These are phyloP conservation scores for Acipenser transmontanus DNA, from an alignment of 2,797 vertebrate species.

Conservation along the genomic window DNA sequence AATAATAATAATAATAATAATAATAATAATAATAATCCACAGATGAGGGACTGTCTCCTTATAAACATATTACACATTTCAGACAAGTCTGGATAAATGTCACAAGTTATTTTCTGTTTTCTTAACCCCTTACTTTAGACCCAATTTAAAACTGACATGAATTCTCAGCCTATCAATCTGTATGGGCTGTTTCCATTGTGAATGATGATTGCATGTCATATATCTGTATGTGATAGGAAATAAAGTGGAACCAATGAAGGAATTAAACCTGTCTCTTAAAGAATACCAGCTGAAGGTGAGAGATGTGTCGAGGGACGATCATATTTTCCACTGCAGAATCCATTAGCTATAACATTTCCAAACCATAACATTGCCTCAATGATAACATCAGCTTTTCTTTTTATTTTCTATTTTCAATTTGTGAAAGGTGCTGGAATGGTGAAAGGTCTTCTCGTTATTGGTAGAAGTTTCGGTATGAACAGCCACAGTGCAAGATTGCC, in stretches of 20 bases:
- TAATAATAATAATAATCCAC: too few relatives aligned
- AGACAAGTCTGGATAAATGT: constrained; percentile 23
- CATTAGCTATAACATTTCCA: constrained; percentile 55
- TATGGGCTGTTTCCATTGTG: constrained; percentile 10
- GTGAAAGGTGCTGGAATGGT: constrained; percentile 37
- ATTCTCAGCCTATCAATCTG: constrained; percentile 11
- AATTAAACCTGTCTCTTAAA: constrained; percentile 38
- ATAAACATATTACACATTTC: constrained; percentile 36
- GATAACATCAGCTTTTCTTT: constrained; percentile 65
- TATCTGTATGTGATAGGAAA: constrained; percentile 20
- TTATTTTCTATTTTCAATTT: constrained; percentile 72
- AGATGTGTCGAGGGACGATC: constrained; percentile 29
- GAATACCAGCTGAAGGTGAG: constrained; percentile 41
- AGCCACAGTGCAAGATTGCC: constrained; percentile 23
- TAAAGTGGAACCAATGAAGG: constrained; percentile 30
- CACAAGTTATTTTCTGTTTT: constrained; percentile 15
- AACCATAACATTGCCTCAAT: constrained; percentile 42
- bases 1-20: too few relatives aligned
- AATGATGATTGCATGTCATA: constrained; percentile 17
- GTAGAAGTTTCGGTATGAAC: constrained; percentile 54
- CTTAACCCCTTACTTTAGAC: constrained; percentile 5
- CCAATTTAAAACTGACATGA: constrained; percentile 19
- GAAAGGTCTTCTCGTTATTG: constrained; percentile 76
- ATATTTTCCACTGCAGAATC: constrained; percentile 38
- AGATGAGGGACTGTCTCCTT: constrained; percentile 15